phyloP scores from a whole-genome alignment of 2,888 invertebrate genomes.

The Gibbula magus region DNA sequence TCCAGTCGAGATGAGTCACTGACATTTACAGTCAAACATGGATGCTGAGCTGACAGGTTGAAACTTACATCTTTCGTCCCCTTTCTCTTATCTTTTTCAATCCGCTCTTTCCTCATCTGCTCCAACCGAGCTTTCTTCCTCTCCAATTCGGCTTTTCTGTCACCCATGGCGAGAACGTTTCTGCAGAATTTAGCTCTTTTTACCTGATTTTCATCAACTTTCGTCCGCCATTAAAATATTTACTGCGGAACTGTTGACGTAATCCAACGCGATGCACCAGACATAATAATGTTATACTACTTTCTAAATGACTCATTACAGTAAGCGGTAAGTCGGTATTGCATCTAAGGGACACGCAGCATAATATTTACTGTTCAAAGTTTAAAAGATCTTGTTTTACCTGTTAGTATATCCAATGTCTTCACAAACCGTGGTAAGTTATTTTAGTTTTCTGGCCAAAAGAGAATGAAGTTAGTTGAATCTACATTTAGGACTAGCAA shows the following conservation, averaged over 20 bases:
- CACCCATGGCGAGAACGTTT: slow-evolving; percentile 54
- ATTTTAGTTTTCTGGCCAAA: too few species aligned
- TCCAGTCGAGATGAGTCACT: too few species aligned
- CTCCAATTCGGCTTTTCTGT: slow-evolving; percentile 74
- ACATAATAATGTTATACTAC: background rate
- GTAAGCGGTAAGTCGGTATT: too few species aligned
- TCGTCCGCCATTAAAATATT: slow-evolving; percentile 20
- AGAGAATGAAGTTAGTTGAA: too few species aligned
- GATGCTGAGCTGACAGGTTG: background rate
- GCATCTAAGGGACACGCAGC: too few species aligned
- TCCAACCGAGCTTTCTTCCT: slow-evolving; percentile 74
- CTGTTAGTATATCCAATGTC: too few species aligned
- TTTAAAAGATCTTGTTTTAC: too few species aligned
- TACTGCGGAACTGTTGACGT: slow-evolving; percentile 20
- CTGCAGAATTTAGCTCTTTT: slow-evolving; percentile 2
- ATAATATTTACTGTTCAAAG: too few species aligned
- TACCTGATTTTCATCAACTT: background rate
- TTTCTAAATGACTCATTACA: background rate
- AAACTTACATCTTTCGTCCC: slow-evolving; percentile 39
- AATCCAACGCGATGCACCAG: background rate
- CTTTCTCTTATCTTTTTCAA: slow-evolving; percentile 69
- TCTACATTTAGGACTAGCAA: too few species aligned
- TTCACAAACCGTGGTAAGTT: too few species aligned
- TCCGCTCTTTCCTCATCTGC: slow-evolving; percentile 72
- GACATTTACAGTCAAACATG: background rate